Evolutionary conservation across 2,113 vertebrate species (phyloP).

Genomic region (Toxostoma redivivum): DNA sequence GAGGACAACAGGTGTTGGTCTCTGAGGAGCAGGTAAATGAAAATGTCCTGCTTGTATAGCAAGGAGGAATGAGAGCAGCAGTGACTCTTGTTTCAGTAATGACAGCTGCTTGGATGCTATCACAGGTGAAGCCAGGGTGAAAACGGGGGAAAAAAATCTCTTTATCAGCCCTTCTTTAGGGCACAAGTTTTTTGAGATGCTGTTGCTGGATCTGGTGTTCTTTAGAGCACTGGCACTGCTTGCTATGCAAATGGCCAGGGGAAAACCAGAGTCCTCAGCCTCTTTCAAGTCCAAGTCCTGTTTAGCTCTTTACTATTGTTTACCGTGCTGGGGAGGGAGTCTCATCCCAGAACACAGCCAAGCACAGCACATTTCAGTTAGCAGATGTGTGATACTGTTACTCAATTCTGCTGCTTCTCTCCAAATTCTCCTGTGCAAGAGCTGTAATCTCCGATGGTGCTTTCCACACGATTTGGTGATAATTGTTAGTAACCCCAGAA

Average conservation of each 20-base stretch:
- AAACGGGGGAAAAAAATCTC: background rate
- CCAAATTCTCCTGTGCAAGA: background rate
- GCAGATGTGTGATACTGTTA: background rate
- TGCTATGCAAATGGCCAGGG: background rate
- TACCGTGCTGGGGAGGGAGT: background rate
- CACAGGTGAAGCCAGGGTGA: background rate
- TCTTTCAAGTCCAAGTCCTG: background rate
- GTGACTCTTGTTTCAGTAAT: background rate
- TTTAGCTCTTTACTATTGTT: background rate
- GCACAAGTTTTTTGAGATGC: background rate
- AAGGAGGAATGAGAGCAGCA: background rate
- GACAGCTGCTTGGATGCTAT: background rate
- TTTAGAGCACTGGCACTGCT: background rate
- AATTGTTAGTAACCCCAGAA: background rate
- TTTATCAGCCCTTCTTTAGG: background rate
- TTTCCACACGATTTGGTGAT: background rate
- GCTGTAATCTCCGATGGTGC: background rate
- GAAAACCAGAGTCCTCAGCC: background rate
- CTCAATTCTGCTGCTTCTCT: background rate
- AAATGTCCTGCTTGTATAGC: background rate
- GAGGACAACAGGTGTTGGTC: background rate
- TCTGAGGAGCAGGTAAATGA: background rate
- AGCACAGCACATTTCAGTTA: background rate
- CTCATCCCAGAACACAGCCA: background rate
- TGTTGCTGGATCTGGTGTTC: background rate